Base-by-base conservation (phyloP, 2,888 invertebrate genomes). In the Apantesis nais region DNA sequence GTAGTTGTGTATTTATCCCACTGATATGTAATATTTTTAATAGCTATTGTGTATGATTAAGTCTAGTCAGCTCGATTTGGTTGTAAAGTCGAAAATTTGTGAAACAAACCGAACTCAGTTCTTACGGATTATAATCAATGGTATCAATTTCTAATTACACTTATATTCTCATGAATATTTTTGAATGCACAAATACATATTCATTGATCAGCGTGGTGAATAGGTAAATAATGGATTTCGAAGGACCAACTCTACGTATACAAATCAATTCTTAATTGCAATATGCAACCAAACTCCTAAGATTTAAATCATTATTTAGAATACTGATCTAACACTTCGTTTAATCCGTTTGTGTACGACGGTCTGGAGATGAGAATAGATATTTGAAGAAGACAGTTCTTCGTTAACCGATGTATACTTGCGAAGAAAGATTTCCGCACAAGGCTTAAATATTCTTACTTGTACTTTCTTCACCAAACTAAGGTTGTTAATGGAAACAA, bases 181-280 rank as follows among this genome's bases (percentile, higher is more conserved):
- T 44, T 19, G 25, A 9, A 60, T 58, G 44, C 34, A 62, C 39
- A 68, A 48, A 9, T 41, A 19, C 71, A 75, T 74, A 80, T 82
- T 29, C 75, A 70, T 75, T 79, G 66, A 72, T 72, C 70, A 76
- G 76, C 75, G 74, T 75, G 77, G 86, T 85, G 88, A 88, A 91
- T 87, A 90, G 88, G 89, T 86, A 84, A 86, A 83, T 77, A 85
- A 89, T 89, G 88, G 86, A 90, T 89, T 88, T 85, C 84, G 85
- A 90, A 89, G 87, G 87, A 87, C 86, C 89, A 85, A 89, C 85
- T 81, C 74, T 73, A 75, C 74, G 73, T 39, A 83, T 78, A 81
- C 80, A 89, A 89, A 89, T 83, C 87, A 87, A 88, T 86, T 85
- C 86, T 83, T 84, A 86, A 82, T 88, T 89, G 87, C 87, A 76